phyloP scores from a whole-genome alignment of 2,888 invertebrate genomes.

The Dicyrtoma fusca region DNA sequence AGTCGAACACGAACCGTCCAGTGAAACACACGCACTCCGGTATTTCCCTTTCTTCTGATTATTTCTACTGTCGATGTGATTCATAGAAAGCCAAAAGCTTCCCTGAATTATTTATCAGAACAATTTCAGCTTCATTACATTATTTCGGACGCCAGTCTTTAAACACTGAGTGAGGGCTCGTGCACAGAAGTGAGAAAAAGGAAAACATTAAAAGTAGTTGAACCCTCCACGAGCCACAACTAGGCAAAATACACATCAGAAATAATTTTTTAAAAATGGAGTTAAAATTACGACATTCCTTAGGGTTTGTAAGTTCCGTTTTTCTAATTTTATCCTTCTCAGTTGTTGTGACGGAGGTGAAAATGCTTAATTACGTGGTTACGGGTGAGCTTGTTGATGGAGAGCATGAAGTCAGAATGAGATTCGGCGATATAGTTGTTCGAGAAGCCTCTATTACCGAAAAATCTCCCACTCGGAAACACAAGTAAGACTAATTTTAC shows the following conservation, averaged over 20 bases:
- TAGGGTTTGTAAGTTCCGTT: conserved; percentile 8
- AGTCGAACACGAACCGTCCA: too few relatives aligned
- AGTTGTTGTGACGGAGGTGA: conserved; percentile 20
- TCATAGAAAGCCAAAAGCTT: too few relatives aligned
- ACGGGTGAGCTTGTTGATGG: conserved; percentile 71
- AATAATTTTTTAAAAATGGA: not conserved
- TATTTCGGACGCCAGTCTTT: not conserved
- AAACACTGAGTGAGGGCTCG: not conserved
- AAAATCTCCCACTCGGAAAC: conserved; percentile 1
- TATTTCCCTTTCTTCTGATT: too few relatives aligned
- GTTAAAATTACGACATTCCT: conserved; percentile 6
- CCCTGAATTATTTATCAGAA: too few relatives aligned
- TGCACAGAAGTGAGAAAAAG: not conserved
- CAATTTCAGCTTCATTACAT: too few relatives aligned
- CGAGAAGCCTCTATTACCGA: conserved; percentile 66
- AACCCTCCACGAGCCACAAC: too few relatives aligned
- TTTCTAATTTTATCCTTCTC: conserved; percentile 19
- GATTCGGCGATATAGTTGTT: conserved; percentile 68
- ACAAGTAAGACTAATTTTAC: not conserved
- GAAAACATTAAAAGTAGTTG: not conserved
- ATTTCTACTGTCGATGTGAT: too few relatives aligned
- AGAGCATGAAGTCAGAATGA: conserved; percentile 70
- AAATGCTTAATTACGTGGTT: conserved; percentile 66
- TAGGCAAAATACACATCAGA: not conserved
- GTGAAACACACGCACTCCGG: too few relatives aligned